phyloP scores from a whole-genome alignment of 2,797 vertebrate species.

The Artibeus jamaicensis region DNA sequence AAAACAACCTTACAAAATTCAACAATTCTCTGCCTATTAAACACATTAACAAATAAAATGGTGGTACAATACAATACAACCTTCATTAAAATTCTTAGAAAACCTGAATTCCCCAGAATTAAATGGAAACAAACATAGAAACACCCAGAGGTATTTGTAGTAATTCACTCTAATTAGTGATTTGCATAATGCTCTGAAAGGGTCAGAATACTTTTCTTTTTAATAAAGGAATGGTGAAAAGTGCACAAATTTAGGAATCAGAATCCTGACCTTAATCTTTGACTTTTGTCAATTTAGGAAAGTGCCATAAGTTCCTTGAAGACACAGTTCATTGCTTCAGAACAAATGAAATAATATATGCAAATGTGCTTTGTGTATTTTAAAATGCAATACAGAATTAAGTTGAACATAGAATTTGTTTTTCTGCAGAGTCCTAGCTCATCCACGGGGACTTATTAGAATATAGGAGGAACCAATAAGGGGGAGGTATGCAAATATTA shows the following conservation, averaged over 20 bases:
- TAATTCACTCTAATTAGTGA: neutral
- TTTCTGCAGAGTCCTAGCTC: neutral
- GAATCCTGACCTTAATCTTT: neutral
- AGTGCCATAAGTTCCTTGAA: neutral
- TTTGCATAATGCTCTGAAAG: neutral
- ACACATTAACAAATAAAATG: neutral
- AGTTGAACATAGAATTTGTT: neutral
- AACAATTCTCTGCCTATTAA: neutral
- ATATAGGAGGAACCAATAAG: neutral
- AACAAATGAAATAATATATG: neutral
- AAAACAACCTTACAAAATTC: neutral
- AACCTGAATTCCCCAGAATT: neutral
- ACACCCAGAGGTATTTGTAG: accelerated
- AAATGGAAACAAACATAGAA: neutral
- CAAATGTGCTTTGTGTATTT: neutral
- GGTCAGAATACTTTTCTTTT: neutral
- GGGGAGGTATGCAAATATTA: neutral
- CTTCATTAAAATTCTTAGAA: neutral
- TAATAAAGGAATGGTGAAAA: neutral
- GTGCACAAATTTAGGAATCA: neutral
- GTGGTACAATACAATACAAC: accelerated
- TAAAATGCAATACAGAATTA: neutral
- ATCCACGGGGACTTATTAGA: neutral
- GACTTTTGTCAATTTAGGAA: neutral
- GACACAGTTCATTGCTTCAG: neutral